phyloP scores from a whole-genome alignment of 2,113 vertebrate genomes.

The Erinaceus europaeus region DNA sequence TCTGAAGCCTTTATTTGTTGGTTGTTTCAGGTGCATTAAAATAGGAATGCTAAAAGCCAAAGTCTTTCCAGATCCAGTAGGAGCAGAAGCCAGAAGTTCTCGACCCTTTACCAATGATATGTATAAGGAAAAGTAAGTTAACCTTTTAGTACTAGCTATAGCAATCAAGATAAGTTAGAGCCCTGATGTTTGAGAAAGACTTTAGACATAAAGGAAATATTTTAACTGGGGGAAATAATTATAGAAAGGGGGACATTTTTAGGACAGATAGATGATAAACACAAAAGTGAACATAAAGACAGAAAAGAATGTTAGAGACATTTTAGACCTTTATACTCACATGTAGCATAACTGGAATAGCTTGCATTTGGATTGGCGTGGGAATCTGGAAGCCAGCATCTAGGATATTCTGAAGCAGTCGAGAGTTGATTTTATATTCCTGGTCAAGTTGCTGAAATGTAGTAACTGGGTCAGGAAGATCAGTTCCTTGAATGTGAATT shows the following conservation, averaged over 20 bases:
- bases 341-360: conserved; percentile 94
- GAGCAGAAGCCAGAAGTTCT: conserved; percentile 95
- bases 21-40: conserved; percentile 90
- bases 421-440: conserved; percentile 89
- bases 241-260: too few relatives aligned
- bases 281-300: too few relatives aligned
- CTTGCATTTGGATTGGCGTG: conserved; percentile 96
- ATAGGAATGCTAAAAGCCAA: conserved; percentile 95
- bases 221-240: background rate
- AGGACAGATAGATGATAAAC: too few relatives aligned
- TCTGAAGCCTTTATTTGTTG: conserved; percentile 93
- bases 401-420: conserved; percentile 88
- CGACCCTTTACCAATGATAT: conserved; percentile 81
- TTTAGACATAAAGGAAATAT: conserved; percentile 14
- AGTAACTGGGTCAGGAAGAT: conserved; percentile 91
- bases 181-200: background rate
- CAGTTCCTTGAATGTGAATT: conserved; percentile 91
- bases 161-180: background rate
- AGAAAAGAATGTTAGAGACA: background rate
- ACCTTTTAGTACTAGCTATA: background rate
- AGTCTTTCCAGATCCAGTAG: conserved; percentile 97
- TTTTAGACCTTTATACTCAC: conserved; percentile 78
- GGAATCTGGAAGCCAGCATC: conserved; percentile 88
- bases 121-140: background rate
- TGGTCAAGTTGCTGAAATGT: conserved; percentile 91